These are phyloP conservation scores for Cynopterus sphinx DNA, from an alignment of 2,797 vertebrate species.

Conservation along the genomic window DNA sequence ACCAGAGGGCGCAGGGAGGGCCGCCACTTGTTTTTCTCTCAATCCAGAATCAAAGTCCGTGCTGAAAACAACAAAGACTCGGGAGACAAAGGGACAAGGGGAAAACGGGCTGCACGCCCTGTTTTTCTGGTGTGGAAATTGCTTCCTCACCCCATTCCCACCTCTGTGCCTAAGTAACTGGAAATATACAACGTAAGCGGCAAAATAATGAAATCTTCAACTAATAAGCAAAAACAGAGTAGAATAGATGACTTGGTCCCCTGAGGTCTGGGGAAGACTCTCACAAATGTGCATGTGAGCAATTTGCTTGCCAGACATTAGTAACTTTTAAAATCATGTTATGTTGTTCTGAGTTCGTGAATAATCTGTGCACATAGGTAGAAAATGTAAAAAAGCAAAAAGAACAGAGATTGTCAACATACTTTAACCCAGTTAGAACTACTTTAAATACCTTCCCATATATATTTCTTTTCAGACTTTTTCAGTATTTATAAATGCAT, in stretches of 20 bases:
- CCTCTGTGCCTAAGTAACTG: neutral
- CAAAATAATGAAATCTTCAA: neutral
- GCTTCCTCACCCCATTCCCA: neutral
- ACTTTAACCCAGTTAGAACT: neutral
- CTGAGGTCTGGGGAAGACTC: neutral
- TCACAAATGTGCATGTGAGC: neutral
- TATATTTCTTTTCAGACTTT: neutral
- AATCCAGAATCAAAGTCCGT: neutral
- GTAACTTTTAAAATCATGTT: neutral
- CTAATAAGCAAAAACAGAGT: slow-evolving; percentile 12
- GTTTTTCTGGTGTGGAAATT: neutral
- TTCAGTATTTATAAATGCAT: neutral
- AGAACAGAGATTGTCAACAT: neutral
- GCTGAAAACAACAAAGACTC: slow-evolving; percentile 56
- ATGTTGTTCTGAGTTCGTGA: neutral
- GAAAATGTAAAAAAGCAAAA: neutral
- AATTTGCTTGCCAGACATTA: neutral
- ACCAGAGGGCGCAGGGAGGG: slow-evolving; percentile 69
- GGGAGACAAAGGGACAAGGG: slow-evolving; percentile 60
- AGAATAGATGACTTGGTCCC: neutral
- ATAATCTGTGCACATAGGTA: neutral
- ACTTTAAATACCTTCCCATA: neutral
- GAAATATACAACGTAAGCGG: neutral
- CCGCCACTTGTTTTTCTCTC: slow-evolving; percentile 68
- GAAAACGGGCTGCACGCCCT: neutral